A percentile compares a stretch with the other conserved stretches of the same genome.
phyloP scores from a whole-genome alignment of 1,140 invertebrate species.

The Cydia pomonella region DNA sequence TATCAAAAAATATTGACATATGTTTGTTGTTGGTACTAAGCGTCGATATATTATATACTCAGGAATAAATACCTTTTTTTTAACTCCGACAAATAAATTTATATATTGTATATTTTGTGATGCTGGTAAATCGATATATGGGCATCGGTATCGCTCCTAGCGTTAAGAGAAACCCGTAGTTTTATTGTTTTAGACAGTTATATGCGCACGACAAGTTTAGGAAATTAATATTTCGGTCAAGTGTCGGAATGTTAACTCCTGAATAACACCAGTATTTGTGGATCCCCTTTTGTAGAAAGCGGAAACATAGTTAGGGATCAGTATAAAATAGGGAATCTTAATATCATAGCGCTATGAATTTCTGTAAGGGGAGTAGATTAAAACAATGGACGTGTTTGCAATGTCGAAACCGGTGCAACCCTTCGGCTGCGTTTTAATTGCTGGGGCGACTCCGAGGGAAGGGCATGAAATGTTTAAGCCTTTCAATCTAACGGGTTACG shows the following conservation, averaged over 20 bases:
- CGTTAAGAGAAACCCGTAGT: constrained; percentile 1
- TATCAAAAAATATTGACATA: too few species aligned
- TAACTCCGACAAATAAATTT: too few species aligned
- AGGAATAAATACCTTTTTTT: too few species aligned
- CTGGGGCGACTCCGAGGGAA: constrained; percentile 52
- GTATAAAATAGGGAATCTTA: constrained; percentile 53
- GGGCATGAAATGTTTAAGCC: constrained; percentile 55
- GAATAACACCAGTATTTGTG: constrained; percentile 42
- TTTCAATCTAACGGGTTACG: constrained; percentile 51
- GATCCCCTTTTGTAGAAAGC: constrained; percentile 39
- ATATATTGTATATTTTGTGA: too few species aligned
- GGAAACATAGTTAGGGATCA: constrained; percentile 41
- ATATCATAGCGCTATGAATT: constrained; percentile 58
- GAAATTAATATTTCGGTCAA: constrained; percentile 73
- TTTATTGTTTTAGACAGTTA: constrained; percentile 53
- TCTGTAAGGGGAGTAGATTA: constrained; percentile 67
- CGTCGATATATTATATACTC: too few species aligned
- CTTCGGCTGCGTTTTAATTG: constrained; percentile 76
- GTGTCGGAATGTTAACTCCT: constrained; percentile 56
- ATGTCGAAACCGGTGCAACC: constrained; percentile 72
- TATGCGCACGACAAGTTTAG: constrained; percentile 47
- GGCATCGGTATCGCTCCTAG: not conserved
- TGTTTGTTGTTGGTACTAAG: too few species aligned
- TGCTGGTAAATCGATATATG: too few species aligned
- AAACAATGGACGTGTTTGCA: constrained; percentile 77